phyloP scores from a whole-genome alignment of 2,113 vertebrate species.

The Camelus dromedarius region DNA sequence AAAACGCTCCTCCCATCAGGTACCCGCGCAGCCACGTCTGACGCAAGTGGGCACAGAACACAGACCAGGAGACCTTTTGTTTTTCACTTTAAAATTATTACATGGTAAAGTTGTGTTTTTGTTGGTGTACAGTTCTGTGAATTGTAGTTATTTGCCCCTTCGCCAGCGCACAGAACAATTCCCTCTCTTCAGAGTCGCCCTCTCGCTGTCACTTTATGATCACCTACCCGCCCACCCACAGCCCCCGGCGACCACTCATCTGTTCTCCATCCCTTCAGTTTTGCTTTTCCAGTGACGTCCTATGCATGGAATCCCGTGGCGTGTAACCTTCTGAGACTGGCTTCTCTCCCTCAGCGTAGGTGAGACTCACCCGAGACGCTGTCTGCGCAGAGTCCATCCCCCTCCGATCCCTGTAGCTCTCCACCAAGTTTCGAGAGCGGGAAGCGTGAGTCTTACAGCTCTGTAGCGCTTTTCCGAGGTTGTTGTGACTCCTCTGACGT shows the following conservation, averaged over 20 bases:
- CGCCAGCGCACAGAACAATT: neutral
- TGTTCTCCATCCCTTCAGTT: neutral
- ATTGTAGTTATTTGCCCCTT: neutral
- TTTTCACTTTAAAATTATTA: neutral
- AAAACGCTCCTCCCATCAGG: neutral
- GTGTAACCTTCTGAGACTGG: neutral
- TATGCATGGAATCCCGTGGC: no score
- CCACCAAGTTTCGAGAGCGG: neutral
- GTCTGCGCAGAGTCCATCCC: rapidly evolving
- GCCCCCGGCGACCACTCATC: rapidly evolving
- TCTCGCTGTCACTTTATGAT: no score
- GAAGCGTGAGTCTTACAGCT: neutral
- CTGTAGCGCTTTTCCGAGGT: neutral
- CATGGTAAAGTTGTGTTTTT: neutral
- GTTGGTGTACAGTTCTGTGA: neutral
- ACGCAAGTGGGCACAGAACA: rapidly evolving
- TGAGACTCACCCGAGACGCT: neutral
- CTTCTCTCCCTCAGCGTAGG: rapidly evolving
- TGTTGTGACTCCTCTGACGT: neutral
- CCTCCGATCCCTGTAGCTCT: neutral
- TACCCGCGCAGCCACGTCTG: rapidly evolving
- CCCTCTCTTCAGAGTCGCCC: neutral
- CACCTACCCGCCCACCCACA: rapidly evolving
- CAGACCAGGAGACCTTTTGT: no score
- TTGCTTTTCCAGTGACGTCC: neutral